Base-by-base conservation (phyloP, 2,113 vertebrate genomes). In the Channa argus region DNA sequence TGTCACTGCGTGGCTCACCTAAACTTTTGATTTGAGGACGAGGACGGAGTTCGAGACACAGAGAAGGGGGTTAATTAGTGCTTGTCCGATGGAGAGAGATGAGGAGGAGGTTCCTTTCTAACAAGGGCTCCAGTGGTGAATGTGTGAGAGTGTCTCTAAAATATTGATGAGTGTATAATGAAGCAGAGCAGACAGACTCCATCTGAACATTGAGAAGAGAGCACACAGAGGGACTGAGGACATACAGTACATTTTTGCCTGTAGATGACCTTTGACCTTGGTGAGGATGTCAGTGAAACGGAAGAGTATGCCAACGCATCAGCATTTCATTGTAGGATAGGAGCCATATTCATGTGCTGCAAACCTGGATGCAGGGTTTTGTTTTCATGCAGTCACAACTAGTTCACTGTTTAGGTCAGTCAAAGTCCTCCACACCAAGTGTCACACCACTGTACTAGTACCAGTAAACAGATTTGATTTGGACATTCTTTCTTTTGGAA, bases 161-260 rank as follows among this genome's bases (percentile, higher is more conserved):
- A 88, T 83, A 85, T 83, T 74, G 61, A 90, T 85, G 80, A 90
- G 79, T 38, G 77, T 49, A 43, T 74, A 84, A 84, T 83, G 79
- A 82, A 86, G 77, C 63, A 15, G 44, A 83, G 83, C 82, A 80
- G 79, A 81, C 79, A 62, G 86, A 61, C 85, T 86, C 24, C 77
- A 61, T 61, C 74, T 39, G 41, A 73, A 47, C 45, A 63, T 46
- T 34, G 24, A 58, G 60, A 24, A 52, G 34, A 74, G 61, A 33
- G 8, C 53, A 10, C 24, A 58, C 52, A 52, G 24, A 47, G 51
- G 68, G 58, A 49, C 5, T 8, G 41, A 11, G 1, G 7, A 10
- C 55, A 13, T 6, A 15, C 44, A 6, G 51, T 55, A 36, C 62
- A 15, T 63, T 36, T 66, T 8, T 55, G 3, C 24, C 5, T 36